Percentiles rank a stretch among this genome's conserved stretches.
Conservation (phyloP, 2,797 vertebrate genomes). For the Gymnothorax reevesii region DNA sequence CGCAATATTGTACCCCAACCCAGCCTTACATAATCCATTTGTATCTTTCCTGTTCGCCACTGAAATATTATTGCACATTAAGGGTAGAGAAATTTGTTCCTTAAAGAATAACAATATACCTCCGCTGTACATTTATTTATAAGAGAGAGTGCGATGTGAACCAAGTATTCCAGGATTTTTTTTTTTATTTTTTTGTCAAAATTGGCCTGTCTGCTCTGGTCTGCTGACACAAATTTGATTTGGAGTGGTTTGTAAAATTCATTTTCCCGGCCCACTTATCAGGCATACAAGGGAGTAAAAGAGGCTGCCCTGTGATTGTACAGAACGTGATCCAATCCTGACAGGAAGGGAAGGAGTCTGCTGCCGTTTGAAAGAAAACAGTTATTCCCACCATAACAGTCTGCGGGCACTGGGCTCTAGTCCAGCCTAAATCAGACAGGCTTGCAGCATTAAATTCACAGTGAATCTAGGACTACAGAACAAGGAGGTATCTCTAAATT, state of each 20-base stretch:
- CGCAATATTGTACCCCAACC: too few relatives aligned
- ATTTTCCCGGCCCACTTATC: not conserved
- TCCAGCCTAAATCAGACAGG: not conserved
- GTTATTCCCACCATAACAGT: not conserved
- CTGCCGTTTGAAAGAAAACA: constrained; percentile 5
- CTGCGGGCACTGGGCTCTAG: not conserved
- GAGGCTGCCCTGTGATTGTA: not conserved
- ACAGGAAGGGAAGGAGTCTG: constrained; percentile 13
- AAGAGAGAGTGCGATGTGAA: not conserved
- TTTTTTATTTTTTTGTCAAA: not conserved
- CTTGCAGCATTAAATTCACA: not conserved
- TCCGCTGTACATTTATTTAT: too few relatives aligned
- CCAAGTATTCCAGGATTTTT: not conserved
- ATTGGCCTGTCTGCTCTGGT: not conserved
- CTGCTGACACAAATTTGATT: not conserved
- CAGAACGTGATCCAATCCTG: not conserved
- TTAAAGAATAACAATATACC: too few relatives aligned
- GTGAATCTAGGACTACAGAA: not conserved
- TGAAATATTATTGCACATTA: too few relatives aligned
- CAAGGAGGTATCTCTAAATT: not conserved
- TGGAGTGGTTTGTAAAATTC: not conserved
- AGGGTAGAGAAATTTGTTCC: too few relatives aligned
- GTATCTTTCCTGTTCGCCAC: too few relatives aligned
- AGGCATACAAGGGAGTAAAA: not conserved
- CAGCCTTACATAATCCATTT: too few relatives aligned